phyloP scores from a whole-genome alignment of 2,797 vertebrate genomes.

The Fundulus diaphanus region DNA sequence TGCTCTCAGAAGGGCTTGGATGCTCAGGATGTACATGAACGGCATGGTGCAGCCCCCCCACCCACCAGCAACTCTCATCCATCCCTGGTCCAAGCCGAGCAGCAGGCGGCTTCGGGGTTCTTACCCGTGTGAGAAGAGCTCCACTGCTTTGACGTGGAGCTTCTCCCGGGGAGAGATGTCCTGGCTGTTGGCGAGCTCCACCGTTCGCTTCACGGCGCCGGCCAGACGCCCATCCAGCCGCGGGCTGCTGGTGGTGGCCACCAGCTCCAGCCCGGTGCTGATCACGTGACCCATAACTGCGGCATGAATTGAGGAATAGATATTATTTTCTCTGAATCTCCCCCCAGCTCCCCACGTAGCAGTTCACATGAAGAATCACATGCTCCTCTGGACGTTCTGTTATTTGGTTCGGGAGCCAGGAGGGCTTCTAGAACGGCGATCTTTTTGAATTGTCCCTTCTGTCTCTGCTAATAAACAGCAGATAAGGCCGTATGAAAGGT shows the following conservation, averaged over 20 bases:
- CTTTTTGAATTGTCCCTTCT: not conserved
- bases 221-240: conserved; percentile 82
- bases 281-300: conserved; percentile 93
- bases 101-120: conserved; percentile 63
- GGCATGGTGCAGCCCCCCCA: no score
- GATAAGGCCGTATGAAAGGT: not conserved
- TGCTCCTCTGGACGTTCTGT: conserved; percentile 3
- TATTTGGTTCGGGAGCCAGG: not conserved
- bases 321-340: conserved; percentile 5
- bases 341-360: not conserved
- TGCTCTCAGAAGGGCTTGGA: not conserved
- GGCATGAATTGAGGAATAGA: conserved; percentile 16
- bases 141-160: conserved; percentile 87
- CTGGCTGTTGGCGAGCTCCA: conserved; percentile 82
- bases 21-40: no score
- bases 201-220: conserved; percentile 77
- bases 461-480: not conserved
- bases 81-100: no score
- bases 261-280: conserved; percentile 85
- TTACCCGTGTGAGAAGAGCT: conserved; percentile 90
- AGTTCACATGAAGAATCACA: conserved; percentile 2
- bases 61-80: no score
- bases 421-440: not conserved
- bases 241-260: conserved; percentile 81
- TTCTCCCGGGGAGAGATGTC: conserved; percentile 85